Evolutionary conservation across 2,113 vertebrate species (phyloP).

Genomic region (Heloderma charlesbogerti): DNA sequence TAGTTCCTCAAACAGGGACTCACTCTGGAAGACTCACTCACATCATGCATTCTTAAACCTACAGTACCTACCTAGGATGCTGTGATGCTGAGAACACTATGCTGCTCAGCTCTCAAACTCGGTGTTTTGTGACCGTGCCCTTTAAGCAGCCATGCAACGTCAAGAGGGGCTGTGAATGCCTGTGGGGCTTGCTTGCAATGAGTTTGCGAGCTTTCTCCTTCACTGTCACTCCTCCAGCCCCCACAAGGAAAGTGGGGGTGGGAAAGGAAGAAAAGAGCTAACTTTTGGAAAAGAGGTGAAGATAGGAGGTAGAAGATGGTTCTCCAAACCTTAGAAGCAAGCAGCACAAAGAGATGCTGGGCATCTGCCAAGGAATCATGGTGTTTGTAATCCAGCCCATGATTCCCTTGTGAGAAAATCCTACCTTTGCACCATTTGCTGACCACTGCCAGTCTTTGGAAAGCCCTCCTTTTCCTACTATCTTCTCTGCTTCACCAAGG

Average conservation of each 20-base stretch:
- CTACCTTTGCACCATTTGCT: not conserved
- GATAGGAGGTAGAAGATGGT: not conserved
- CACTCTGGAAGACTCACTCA: not conserved
- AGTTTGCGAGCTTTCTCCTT: too few species aligned
- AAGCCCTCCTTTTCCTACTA: not conserved
- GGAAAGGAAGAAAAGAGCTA: not conserved
- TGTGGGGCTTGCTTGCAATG: not conserved
- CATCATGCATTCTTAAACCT: not conserved
- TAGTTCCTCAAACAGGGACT: too few species aligned
- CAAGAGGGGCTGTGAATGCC: not conserved
- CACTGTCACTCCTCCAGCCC: too few species aligned
- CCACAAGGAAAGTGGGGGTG: too few species aligned
- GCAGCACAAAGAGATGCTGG: not conserved
- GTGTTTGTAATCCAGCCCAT: not conserved
- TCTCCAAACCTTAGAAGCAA: not conserved
- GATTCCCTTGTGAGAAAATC: not conserved
- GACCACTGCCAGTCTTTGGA: not conserved
- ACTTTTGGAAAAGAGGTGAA: too few species aligned
- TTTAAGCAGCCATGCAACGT: not conserved
- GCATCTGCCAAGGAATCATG: not conserved
- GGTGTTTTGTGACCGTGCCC: not conserved
- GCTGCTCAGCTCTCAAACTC: not conserved
- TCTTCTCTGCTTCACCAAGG: not conserved
- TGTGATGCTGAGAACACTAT: not conserved
- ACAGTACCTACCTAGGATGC: not conserved